Percentiles rank a stretch among this genome's conserved stretches.
Evolutionary conservation across 2,113 vertebrate species (phyloP).

Genomic region (Hypocryptadius cinnamomeus): DNA sequence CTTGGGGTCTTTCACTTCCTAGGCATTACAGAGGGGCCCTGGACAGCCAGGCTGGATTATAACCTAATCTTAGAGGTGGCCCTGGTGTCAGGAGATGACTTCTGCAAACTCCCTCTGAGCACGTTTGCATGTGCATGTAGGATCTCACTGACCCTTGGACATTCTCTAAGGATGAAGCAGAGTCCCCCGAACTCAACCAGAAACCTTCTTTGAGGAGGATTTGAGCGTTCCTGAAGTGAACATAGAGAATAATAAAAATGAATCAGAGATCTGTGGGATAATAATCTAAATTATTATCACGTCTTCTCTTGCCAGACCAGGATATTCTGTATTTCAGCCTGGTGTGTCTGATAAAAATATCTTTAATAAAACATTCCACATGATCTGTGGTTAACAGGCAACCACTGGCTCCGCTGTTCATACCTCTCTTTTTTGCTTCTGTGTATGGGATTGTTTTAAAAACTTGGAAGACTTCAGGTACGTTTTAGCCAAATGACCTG

Average conservation of each 20-base stretch:
- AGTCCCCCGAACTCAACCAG: not conserved
- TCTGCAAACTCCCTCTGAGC: not conserved
- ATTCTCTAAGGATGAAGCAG: not conserved
- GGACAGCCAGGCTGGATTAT: not conserved
- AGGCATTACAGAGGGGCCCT: not conserved
- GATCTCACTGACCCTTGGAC: not conserved
- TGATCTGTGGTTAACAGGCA: not conserved
- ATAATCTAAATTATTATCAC: conserved; percentile 5
- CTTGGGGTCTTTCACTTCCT: not conserved
- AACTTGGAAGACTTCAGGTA: conserved; percentile 36
- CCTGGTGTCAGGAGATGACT: not conserved
- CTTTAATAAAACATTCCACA: conserved; percentile 7
- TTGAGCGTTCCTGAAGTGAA: not conserved
- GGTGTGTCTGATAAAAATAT: not conserved
- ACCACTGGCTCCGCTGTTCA: not conserved
- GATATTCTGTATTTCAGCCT: not conserved
- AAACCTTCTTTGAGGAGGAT: not conserved
- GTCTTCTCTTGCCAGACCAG: not conserved
- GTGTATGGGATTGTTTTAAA: conserved; percentile 26
- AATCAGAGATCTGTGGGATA: not conserved
- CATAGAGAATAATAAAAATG: not conserved
- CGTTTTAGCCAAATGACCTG: conserved; percentile 45
- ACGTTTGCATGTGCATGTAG: accelerated
- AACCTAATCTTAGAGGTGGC: not conserved
- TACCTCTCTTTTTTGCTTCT: conserved; percentile 25